These are phyloP conservation scores for Neostethus bicornis DNA, from an alignment of 2,797 vertebrate species.

Conservation along the genomic window DNA sequence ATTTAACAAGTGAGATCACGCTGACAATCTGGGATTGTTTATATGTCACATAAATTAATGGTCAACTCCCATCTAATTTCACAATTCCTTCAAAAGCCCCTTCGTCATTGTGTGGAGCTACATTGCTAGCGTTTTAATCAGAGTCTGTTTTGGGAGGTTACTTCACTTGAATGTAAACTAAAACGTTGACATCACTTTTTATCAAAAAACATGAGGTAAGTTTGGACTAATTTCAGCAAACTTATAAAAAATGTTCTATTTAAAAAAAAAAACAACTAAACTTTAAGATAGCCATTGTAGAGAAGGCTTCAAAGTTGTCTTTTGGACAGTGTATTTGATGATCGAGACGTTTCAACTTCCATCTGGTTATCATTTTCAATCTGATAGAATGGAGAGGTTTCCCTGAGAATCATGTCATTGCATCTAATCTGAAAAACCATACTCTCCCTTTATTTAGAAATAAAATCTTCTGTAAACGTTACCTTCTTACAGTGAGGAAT, in stretches of 20 bases:
- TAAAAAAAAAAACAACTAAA: no score
- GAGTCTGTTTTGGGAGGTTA: not conserved
- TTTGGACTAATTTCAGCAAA: no score
- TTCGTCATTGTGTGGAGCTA: constrained; percentile 28
- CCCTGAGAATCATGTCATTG: constrained; percentile 46
- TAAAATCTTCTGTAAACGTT: constrained; percentile 23
- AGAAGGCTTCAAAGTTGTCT: no score
- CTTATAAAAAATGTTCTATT: no score
- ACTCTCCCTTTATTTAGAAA: constrained; percentile 14
- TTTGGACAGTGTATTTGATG: no score
- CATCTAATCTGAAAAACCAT: constrained; percentile 37
- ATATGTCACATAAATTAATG: constrained; percentile 50
- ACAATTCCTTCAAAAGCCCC: constrained; percentile 18
- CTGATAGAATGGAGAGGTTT: no score
- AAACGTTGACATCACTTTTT: no score
- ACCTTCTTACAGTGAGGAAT: no score
- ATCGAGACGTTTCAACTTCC: no score
- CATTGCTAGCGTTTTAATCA: constrained; percentile 38
- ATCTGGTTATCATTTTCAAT: no score
- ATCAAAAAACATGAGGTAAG: no score
- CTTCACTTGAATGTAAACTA: constrained; percentile 3
- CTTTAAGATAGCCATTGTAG: no score
- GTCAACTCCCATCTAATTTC: constrained; percentile 53
- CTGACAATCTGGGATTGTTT: constrained; percentile 40
- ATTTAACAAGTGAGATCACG: constrained; percentile 45